These are phyloP conservation scores for Haplotaxodon microlepis DNA, from an alignment of 2,113 vertebrate species.

Conservation along the genomic window DNA sequence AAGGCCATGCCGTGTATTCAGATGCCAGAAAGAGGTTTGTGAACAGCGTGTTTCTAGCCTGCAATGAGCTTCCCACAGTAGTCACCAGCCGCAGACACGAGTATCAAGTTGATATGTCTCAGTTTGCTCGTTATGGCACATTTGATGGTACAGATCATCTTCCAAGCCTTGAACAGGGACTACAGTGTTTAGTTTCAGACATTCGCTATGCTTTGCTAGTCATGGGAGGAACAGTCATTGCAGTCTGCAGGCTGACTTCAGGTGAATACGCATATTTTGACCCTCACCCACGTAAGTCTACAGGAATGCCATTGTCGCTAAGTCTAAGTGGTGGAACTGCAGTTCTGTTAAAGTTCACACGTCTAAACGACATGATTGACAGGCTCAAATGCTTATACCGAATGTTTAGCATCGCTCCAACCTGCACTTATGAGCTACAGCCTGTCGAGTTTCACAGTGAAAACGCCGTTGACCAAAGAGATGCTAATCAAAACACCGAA, in stretches of 20 bases:
- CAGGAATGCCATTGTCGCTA: no score
- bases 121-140: fast-evolving
- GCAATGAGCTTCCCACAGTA: fast-evolving
- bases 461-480: fast-evolving
- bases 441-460: fast-evolving
- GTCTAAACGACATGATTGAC: fast-evolving
- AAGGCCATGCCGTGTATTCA: fast-evolving
- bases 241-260: fast-evolving
- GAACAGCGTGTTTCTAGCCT: neutral
- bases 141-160: fast-evolving
- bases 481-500: fast-evolving
- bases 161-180: fast-evolving
- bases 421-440: no score
- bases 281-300: no score
- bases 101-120: fast-evolving
- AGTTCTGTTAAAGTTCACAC: no score
- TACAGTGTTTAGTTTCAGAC: fast-evolving
- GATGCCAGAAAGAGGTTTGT: neutral
- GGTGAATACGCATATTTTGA: no score
- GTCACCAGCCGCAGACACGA: fast-evolving
- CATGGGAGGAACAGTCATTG: fast-evolving
- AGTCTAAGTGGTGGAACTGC: no score
- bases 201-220: fast-evolving
- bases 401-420: fast-evolving
- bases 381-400: fast-evolving